Conservation (phyloP, 2,113 vertebrate species). For the Ptychochromis oligacanthus region DNA sequence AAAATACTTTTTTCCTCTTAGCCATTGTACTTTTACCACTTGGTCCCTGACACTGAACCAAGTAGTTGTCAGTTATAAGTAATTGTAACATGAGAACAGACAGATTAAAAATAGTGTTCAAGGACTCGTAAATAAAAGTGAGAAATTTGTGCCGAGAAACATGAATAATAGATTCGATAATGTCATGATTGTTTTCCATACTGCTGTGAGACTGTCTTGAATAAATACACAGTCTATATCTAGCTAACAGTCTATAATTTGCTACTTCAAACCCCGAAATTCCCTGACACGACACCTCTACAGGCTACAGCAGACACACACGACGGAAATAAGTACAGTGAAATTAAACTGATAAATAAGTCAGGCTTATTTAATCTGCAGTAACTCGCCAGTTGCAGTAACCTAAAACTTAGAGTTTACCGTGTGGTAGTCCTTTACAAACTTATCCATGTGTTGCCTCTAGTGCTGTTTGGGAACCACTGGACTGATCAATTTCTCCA, state of each 20-base stretch:
- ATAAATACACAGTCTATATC: too few relatives aligned
- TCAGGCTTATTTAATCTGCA: neutral
- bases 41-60: too few relatives aligned
- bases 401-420: too few relatives aligned
- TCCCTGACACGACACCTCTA: too few relatives aligned
- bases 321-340: neutral
- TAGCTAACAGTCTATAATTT: neutral
- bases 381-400: too few relatives aligned
- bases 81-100: neutral
- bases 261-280: neutral
- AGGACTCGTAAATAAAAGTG: neutral
- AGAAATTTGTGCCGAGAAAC: neutral
- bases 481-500: neutral
- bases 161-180: neutral
- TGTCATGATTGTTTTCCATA: neutral
- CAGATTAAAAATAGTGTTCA: neutral
- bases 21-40: too few relatives aligned
- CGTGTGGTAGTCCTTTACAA: too few relatives aligned
- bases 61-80: too few relatives aligned
- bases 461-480: neutral
- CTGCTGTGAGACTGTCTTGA: too few relatives aligned
- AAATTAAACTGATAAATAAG: neutral
- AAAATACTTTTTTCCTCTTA: too few relatives aligned
- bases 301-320: too few relatives aligned
- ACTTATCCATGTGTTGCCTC: neutral